Base-by-base conservation (phyloP, 2,113 vertebrate species). In the Mustela nigripes region DNA sequence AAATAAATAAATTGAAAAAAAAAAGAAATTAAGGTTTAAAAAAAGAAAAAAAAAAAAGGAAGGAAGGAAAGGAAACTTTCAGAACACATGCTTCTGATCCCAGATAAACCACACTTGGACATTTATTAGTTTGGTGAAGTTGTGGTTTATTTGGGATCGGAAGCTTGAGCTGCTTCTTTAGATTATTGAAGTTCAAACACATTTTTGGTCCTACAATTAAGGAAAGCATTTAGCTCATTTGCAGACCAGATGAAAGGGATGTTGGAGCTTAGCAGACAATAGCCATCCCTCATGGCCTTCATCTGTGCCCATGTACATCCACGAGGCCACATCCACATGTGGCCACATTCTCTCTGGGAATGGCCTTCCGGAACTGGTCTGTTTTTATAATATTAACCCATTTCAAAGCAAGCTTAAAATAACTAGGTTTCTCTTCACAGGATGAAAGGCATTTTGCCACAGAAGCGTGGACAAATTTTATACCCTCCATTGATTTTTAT, bases 81-180 rank as follows among this genome's bases (percentile, higher is more conserved):
- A 73, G 6, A 26, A 84, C 0, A 31, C 8, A 9, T 10, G 12
- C 31, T 60, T 83, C 56, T 31, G 45, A 36, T 10, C 14, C 7
- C 14, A 2, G 36, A 78, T 48, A 24, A 56, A 36, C 12, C 9
- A 1, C 24, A 0, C 0, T 21, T 2, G 62, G 39, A 2, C 56
- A 14, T 28, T 7, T 33, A 2, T 8, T 9, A 60, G 39, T 26
- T 42, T 12, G n/a, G 31, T n/a, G 8, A 22, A 56, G 15, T 56
- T 56, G 15, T 56, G 53, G 53, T 56, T 18, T 18, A 18, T 56
- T 56, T 56, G 53, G 53, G 16, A 56, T 56, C 0, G 0, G 53
- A 18, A 18, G 53, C 53, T 5, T 5, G 53, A 18, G 53, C 53
- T 56, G 53, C 53, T 56, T 56, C 45, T 82, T 74, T 56, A 63